Conservation (phyloP, 1,140 invertebrate genomes). For the Physella acuta region DNA sequence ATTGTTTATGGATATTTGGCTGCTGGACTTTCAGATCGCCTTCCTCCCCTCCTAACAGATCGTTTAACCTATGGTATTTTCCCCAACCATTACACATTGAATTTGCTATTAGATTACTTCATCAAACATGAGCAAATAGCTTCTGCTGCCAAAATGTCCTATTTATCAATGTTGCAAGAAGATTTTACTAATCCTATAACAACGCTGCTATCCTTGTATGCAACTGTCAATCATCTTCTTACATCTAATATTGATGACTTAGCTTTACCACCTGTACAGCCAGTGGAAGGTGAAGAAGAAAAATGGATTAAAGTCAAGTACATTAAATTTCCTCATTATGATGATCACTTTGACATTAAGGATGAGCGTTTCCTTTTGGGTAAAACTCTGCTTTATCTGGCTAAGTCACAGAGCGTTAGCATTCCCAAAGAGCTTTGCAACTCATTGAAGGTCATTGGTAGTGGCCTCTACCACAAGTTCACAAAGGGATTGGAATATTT, state of each 20-base stretch:
- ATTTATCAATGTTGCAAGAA: constrained; percentile 85
- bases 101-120: constrained; percentile 81
- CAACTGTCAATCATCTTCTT: constrained; percentile 32
- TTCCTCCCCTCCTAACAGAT: constrained; percentile 76
- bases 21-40: constrained; percentile 64
- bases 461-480: constrained; percentile 50
- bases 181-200: constrained; percentile 75
- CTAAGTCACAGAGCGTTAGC: constrained; percentile 18
- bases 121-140: constrained; percentile 70
- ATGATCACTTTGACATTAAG: constrained; percentile 54
- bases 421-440: constrained; percentile 18
- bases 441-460: constrained; percentile 40
- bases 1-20: constrained; percentile 72
- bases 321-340: constrained; percentile 44
- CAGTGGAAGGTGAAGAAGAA: constrained; percentile 33
- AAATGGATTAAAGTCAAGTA: constrained; percentile 40
- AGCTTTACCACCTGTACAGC: constrained; percentile 21
- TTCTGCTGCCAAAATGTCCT: constrained; percentile 76
- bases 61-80: constrained; percentile 85
- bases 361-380: constrained; percentile 46
- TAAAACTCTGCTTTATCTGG: constrained; percentile 42
- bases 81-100: constrained; percentile 76
- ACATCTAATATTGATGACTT: constrained; percentile 22
- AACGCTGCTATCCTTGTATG: constrained; percentile 63
- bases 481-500: constrained; percentile 35